Percentiles rank a stretch among this genome's conserved stretches.
These are phyloP conservation scores for Nothobranchius kuhntae DNA, from an alignment of 2,113 vertebrate species.

Conservation along the genomic window DNA sequence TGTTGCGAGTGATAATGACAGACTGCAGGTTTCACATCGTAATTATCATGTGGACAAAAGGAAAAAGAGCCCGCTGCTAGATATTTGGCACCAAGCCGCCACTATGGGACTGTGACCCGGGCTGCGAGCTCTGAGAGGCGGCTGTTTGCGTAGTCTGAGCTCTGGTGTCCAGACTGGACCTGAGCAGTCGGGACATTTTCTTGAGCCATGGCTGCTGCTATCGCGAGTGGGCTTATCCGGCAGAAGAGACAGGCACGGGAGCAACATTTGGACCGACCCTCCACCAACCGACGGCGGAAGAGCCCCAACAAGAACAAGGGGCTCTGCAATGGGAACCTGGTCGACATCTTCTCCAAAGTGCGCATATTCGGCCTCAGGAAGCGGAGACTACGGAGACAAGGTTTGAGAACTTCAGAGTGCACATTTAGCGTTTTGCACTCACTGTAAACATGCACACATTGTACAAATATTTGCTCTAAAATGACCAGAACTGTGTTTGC, in stretches of 20 bases:
- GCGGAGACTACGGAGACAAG: slow-evolving; percentile 96
- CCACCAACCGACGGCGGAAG: slow-evolving; percentile 92
- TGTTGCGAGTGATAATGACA: slow-evolving; percentile 49
- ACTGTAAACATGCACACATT: slow-evolving; percentile 23
- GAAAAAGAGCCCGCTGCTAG: slow-evolving; percentile 18
- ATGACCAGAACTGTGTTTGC: no score
- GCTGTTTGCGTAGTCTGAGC: slow-evolving; percentile 72
- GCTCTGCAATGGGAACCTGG: slow-evolving; percentile 96
- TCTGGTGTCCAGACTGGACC: slow-evolving; percentile 70
- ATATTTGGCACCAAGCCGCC: slow-evolving; percentile 63
- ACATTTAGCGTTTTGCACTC: slow-evolving; percentile 3
- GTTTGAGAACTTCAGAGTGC: slow-evolving; percentile 78
- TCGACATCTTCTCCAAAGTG: slow-evolving; percentile 99
- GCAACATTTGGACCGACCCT: slow-evolving; percentile 94
- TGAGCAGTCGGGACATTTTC: slow-evolving; percentile 64
- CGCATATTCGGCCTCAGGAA: slow-evolving; percentile 99
- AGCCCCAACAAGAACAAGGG: slow-evolving; percentile 97
- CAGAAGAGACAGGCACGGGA: slow-evolving; percentile 98
- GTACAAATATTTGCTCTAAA: no score
- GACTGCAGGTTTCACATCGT: slow-evolving; percentile 29
- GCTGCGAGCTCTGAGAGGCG: slow-evolving; percentile 74
- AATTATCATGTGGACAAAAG: slow-evolving; percentile 66
- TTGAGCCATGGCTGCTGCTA: slow-evolving; percentile 94
- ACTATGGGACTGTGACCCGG: slow-evolving; percentile 79
- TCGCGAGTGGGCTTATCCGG: slow-evolving; percentile 96